Percentiles rank a stretch among this genome's conserved stretches.
Conservation (phyloP, 2,797 vertebrate genomes). For the Spondyliosoma cantharus region DNA sequence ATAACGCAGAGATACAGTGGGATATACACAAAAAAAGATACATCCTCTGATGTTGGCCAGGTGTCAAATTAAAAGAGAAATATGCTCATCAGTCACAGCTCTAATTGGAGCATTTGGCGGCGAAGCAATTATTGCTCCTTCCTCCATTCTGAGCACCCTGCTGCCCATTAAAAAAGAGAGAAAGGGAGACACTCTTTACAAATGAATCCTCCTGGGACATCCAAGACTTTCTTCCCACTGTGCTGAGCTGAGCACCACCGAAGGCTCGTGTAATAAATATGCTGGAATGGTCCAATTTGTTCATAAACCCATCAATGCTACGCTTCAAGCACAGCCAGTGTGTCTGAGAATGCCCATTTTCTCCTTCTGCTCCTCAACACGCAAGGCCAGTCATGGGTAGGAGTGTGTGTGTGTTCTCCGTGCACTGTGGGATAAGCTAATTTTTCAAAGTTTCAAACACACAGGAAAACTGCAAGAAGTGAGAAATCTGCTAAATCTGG, state of each 20-base stretch:
- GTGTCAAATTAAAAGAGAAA: conserved; percentile 56
- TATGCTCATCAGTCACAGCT: conserved; percentile 60
- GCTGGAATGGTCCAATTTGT: conserved; percentile 58
- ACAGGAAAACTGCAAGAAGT: not conserved
- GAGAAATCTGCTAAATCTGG: not conserved
- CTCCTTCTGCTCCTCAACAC: conserved; percentile 29
- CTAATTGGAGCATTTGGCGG: conserved; percentile 72
- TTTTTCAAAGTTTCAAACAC: conserved; percentile 16
- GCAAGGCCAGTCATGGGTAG: conserved; percentile 19
- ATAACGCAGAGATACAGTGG: conserved; percentile 11
- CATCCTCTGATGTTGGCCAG: conserved; percentile 52
- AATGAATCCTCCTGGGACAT: conserved; percentile 70
- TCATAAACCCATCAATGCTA: conserved; percentile 55
- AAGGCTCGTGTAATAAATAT: conserved; percentile 64
- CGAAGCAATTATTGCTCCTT: conserved; percentile 55
- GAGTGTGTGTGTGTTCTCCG: not conserved
- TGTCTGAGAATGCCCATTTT: conserved; percentile 37
- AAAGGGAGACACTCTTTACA: conserved; percentile 58
- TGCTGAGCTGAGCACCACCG: conserved; percentile 56
- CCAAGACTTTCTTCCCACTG: conserved; percentile 51
- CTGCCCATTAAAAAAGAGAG: conserved; percentile 65
- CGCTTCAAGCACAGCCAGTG: conserved; percentile 36
- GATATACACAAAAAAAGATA: conserved; percentile 5
- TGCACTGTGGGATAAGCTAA: not conserved
- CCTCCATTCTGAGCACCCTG: conserved; percentile 50